Percentiles rank a stretch among this genome's conserved stretches.
phyloP scores from a whole-genome alignment of 2,888 invertebrate species.

The Trissoscelio sp. region DNA sequence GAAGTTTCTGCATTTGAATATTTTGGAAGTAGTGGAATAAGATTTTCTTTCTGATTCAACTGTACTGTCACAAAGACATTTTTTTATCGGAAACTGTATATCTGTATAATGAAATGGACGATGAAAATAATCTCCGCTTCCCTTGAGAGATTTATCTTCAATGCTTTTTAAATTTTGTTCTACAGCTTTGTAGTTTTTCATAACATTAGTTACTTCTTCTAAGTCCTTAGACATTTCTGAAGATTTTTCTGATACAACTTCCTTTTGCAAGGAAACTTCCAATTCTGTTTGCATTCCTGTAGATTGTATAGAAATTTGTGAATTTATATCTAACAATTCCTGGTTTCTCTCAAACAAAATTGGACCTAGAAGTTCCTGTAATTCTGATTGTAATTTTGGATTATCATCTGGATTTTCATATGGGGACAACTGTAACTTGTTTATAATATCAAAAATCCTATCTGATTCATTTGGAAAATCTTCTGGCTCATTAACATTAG shows the following conservation, averaged over 20 bases:
- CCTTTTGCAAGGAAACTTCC: not conserved
- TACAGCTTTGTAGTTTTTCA: no score
- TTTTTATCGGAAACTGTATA: not conserved
- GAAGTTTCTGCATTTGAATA: not conserved
- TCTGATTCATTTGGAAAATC: not conserved
- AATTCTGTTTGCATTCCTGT: slow-evolving; percentile 16
- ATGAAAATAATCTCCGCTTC: slow-evolving; percentile 13
- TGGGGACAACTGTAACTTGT: slow-evolving; percentile 37
- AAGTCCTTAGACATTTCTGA: slow-evolving; percentile 6
- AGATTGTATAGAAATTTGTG: slow-evolving; percentile 1
- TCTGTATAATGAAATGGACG: no score
- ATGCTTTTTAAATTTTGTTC: not conserved
- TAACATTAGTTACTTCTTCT: no score
- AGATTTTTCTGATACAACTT: not conserved
- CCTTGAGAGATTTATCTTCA: not conserved
- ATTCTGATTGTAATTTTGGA: slow-evolving; percentile 12
- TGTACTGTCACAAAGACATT: not conserved
- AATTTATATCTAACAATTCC: not conserved
- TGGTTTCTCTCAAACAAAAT: slow-evolving; percentile 44
- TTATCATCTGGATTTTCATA: slow-evolving; percentile 20
- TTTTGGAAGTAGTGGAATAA: not conserved
- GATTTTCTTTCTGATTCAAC: not conserved
- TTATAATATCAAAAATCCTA: slow-evolving; percentile 28
- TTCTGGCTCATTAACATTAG: not conserved
- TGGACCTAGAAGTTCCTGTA: slow-evolving; percentile 35